phyloP scores from a whole-genome alignment of 1,140 invertebrate genomes.

The Zophobas atratus region DNA sequence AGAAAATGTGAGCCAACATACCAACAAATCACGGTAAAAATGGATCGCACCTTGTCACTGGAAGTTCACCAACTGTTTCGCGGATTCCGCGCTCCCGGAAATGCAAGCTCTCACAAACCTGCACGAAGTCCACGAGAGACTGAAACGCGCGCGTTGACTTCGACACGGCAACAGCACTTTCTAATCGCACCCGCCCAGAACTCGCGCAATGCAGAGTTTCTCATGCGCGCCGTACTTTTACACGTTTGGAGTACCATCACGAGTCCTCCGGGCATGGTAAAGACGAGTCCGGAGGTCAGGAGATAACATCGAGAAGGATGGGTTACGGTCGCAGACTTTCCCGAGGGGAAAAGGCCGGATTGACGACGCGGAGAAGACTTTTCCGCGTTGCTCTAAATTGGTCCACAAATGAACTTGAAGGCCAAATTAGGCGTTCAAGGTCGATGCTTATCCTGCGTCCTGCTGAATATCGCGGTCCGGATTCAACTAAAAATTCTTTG shows the following conservation, averaged over 20 bases:
- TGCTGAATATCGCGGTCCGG: background rate
- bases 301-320: no score
- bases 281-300: background rate
- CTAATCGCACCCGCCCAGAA: conserved; percentile 55
- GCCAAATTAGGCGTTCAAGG: background rate
- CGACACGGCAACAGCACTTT: conserved; percentile 49
- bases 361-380: background rate
- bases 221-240: conserved; percentile 51
- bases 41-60: conserved; percentile 37
- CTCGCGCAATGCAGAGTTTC: conserved; percentile 53
- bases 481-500: background rate
- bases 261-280: background rate
- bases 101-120: conserved; percentile 10
- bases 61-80: conserved; percentile 48
- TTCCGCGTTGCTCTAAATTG: background rate
- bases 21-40: conserved; percentile 30
- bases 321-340: no score
- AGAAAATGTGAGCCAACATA: conserved; percentile 21
- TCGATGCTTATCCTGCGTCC: background rate
- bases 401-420: background rate
- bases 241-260: conserved; percentile 26
- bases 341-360: no score
- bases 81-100: conserved; percentile 38
- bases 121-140: conserved; percentile 41
- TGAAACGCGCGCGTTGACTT: conserved; percentile 50